Conservation (phyloP, 2,797 vertebrate genomes). For the Eulemur albifrons region DNA sequence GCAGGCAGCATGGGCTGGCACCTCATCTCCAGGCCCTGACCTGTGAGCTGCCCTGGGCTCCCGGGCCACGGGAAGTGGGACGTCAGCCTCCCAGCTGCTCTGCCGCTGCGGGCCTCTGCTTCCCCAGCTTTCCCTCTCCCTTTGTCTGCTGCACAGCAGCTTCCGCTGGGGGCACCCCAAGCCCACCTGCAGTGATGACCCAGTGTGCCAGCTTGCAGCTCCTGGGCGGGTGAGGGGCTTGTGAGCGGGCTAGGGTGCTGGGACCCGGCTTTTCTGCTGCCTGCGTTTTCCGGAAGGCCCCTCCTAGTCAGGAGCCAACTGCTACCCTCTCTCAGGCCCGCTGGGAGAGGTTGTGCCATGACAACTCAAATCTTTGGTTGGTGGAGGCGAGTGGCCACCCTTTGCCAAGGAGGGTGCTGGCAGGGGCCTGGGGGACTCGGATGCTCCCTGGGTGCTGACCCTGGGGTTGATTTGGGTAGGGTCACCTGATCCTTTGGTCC, state of each 20-base stretch:
- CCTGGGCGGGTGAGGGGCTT: fast-evolving
- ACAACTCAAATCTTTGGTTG: not conserved
- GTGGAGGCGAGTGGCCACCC: not conserved
- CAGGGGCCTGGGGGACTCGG: not conserved
- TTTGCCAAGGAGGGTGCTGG: not conserved
- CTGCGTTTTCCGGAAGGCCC: not conserved
- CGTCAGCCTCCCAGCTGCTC: not conserved
- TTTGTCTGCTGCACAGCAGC: not conserved
- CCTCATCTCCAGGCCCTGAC: fast-evolving
- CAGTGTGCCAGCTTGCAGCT: fast-evolving
- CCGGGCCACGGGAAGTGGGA: not conserved
- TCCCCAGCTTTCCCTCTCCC: not conserved
- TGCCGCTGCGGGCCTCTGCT: not conserved
- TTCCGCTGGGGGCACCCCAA: not conserved
- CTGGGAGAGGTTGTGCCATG: not conserved
- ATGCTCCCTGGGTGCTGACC: not conserved
- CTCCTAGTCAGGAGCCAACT: fast-evolving
- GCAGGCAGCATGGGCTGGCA: not conserved
- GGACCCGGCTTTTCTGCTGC: not conserved
- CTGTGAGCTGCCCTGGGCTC: not conserved
- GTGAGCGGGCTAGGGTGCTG: not conserved
- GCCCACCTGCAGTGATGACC: not conserved
- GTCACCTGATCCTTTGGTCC: not conserved
- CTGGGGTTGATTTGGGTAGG: not conserved
- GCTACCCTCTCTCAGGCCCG: fast-evolving